phyloP scores from a whole-genome alignment of 2,797 vertebrate species.

The Benthosema pterotum region DNA sequence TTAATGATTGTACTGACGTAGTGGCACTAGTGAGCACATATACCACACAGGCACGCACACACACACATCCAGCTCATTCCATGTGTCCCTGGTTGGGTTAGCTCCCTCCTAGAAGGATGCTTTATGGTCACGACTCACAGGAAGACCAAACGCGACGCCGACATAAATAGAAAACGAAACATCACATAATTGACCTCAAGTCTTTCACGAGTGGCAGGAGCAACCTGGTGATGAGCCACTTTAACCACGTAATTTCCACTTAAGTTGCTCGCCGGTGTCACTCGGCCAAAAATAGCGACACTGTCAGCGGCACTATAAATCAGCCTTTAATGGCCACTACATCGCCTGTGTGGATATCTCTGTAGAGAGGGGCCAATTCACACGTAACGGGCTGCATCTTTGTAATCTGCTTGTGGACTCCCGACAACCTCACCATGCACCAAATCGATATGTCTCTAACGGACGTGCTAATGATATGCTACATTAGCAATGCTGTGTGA shows the following conservation, averaged over 20 bases:
- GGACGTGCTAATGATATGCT: slow-evolving; percentile 16
- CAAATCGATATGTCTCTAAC: slow-evolving; percentile 5
- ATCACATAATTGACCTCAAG: slow-evolving; percentile 5
- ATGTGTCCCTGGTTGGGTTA: background rate
- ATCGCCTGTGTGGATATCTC: too few relatives aligned
- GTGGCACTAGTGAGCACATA: too few relatives aligned
- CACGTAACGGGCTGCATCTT: background rate
- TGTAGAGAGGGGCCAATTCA: background rate
- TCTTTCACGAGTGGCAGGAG: background rate
- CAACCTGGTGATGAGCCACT: background rate
- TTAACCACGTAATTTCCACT: too few relatives aligned
- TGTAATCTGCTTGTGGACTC: slow-evolving; percentile 6
- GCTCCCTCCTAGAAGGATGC: background rate
- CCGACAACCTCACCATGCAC: background rate
- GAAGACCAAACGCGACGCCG: background rate
- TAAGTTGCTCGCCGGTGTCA: too few relatives aligned
- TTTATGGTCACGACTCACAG: slow-evolving; percentile 6
- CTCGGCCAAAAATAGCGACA: too few relatives aligned
- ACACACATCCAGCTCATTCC: too few relatives aligned
- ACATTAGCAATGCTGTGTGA: slow-evolving; percentile 5
- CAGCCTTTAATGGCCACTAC: too few relatives aligned
- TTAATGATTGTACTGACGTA: too few relatives aligned
- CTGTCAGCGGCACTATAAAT: too few relatives aligned
- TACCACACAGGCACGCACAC: too few relatives aligned
- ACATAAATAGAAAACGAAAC: background rate